These are phyloP conservation scores for Atractosteus spatula DNA, from an alignment of 2,113 vertebrate species.

Conservation along the genomic window DNA sequence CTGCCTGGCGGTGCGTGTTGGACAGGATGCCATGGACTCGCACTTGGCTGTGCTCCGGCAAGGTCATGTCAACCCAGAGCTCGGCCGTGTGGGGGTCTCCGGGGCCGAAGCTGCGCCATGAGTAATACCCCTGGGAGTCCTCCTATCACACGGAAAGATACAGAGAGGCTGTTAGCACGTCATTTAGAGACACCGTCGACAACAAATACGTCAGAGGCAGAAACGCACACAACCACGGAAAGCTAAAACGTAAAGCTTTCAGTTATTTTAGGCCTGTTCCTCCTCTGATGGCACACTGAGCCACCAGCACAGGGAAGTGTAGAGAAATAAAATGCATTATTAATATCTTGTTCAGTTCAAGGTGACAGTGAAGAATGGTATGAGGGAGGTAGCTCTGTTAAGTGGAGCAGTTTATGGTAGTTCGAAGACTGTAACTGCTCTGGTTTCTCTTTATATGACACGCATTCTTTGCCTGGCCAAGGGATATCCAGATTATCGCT, in stretches of 20 bases:
- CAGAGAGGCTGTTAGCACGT: background rate
- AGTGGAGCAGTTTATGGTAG: background rate
- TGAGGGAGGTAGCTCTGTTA: too few relatives aligned
- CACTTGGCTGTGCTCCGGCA: conserved; percentile 68
- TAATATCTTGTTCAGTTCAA: background rate
- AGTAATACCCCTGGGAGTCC: conserved; percentile 85
- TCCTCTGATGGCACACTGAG: too few relatives aligned
- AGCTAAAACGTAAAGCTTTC: too few relatives aligned
- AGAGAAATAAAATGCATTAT: too few relatives aligned
- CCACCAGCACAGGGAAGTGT: too few relatives aligned
- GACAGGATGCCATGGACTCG: conserved; percentile 86
- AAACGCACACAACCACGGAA: too few relatives aligned
- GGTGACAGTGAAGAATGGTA: background rate
- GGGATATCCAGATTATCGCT: too few relatives aligned
- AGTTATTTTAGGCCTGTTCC: too few relatives aligned
- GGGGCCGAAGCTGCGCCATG: conserved; percentile 75
- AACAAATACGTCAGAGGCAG: too few relatives aligned
- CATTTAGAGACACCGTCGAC: too few relatives aligned
- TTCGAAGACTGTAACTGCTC: background rate
- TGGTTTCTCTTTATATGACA: background rate
- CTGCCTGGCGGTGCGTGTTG: conserved; percentile 85
- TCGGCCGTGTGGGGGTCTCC: conserved; percentile 58
- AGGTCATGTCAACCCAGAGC: conserved; percentile 80
- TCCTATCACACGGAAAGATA: conserved; percentile 59
- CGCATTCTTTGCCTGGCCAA: background rate